Base-by-base conservation (phyloP, 2,797 vertebrate species). In the Manis crassicaudata region DNA sequence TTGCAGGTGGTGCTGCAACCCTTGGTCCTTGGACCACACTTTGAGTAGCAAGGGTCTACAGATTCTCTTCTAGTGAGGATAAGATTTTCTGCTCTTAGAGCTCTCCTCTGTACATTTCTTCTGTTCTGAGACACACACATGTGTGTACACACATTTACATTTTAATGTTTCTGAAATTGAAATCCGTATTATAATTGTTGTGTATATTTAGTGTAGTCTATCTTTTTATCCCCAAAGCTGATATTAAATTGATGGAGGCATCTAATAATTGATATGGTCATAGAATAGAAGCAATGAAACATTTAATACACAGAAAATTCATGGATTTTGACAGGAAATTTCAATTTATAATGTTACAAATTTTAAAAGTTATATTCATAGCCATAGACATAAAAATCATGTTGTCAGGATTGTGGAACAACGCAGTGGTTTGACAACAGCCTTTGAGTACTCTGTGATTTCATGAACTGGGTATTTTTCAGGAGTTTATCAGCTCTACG, bases 401-500 rank as follows among this genome's bases (percentile, higher is more conserved):
- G 92, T 94, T 50, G 32, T 79, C 76, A 83, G 58, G 37, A 32
- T 17, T 2, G 2, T 6, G 2, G 58, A 17, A 67, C 65, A n/a
- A 27, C 6, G 2, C 9, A 25, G 13, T 67, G 62, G 27, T 18
- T 40, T 63, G 37, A 40, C 32, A 52, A 21, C 7, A 56, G 54
- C 37, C 50, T 35, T 77, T 21, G 50, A 79, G 13, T 52, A 14
- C 40, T 60, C 67, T 52, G 60, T 83, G 46, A 93, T 52, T 93
- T 89, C 50, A 50, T 90, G 68, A 96, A 73, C 32, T 65, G 94
- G 56, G 2, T 97, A 13, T 97, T 87, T 98, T 98, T 82, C 92
- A 99, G 98, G 98, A 99, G 62, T 99, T 99, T 87, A 90, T 99
- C 60, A 98, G 98, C 96, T 98, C 98, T 63, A 98, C 98, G 7